Base-by-base conservation (phyloP, 2,797 vertebrate species). In the Tympanoctomys barrerae region DNA sequence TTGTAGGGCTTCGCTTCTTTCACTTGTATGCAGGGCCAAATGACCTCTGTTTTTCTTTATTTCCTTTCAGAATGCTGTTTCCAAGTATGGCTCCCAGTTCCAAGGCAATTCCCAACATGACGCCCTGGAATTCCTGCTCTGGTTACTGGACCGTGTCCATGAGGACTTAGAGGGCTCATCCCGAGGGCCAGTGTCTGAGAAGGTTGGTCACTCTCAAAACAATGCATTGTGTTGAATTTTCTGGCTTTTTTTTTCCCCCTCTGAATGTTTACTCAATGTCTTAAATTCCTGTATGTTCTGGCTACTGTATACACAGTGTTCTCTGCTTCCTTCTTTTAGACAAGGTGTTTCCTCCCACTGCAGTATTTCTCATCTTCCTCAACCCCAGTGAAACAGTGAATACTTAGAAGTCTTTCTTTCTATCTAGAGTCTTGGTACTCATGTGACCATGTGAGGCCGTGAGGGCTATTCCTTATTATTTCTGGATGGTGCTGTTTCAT, bases 101-200 rank as follows among this genome's bases (percentile, higher is more conserved):
- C 99, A 99, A 54, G 99, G 99, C 79, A 99, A 99, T 36, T 99
- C 99, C 16, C 99, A 99, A 96, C 99, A 99, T 0, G 99, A 99
- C 0, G 99, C 99, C 92, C 98, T 99, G 46, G 99, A 99, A 98
- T 99, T 99, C 98, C 99, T 99, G 89, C 99, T 99, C 82, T 99
- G 99, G 99, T 98, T 99, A 88, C 98, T 99, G 98, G 99, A 99
- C 94, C 98, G 98, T 39, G 98, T 99, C 97, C 99, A 99, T 0
- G 99, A 99, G 97, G 99, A 99, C 91, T 98, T 99, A 97, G 99
- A 98, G 16, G 91, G 91, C 59, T 93, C 87, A 0, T 79, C 95
- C 77, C 81, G 28, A 3, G 93, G 81, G 16, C 71, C 36, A 0
- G 87, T 1, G 7, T 36, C 95, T 0, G 92, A 91, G 73, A 90